phyloP scores from a whole-genome alignment of 2,888 invertebrate species.

The Callinectes sapidus region DNA sequence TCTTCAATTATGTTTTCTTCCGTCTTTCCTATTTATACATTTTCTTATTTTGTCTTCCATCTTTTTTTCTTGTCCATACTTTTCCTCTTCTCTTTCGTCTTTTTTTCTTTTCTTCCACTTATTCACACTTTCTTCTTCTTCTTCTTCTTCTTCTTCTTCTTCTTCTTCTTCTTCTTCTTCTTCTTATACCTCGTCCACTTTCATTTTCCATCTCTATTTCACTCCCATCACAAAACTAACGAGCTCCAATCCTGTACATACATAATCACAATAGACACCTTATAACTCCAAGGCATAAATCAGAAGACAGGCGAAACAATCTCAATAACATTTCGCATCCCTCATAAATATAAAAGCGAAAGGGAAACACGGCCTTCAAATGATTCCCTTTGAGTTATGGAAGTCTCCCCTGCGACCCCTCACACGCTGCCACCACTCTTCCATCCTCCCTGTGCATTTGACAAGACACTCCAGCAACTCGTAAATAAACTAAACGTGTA shows the following conservation, averaged over 20 bases:
- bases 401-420: background rate
- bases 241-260: background rate
- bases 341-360: background rate
- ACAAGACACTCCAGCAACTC: background rate
- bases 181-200: no score
- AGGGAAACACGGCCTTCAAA: background rate
- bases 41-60: no score
- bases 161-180: no score
- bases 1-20: no score
- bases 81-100: no score
- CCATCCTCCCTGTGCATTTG: background rate
- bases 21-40: no score
- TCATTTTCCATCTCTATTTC: background rate
- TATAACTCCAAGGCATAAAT: background rate
- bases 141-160: no score
- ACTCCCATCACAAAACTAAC: background rate
- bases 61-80: no score
- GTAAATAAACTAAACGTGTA: background rate
- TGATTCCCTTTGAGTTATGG: background rate
- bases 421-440: background rate
- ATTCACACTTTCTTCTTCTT: no score
- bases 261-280: background rate
- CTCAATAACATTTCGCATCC: background rate
- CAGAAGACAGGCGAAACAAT: background rate
- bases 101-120: no score